Evolutionary conservation across 2,888 invertebrate genomes (phyloP).

Genomic region (Anthrax anthrax): DNA sequence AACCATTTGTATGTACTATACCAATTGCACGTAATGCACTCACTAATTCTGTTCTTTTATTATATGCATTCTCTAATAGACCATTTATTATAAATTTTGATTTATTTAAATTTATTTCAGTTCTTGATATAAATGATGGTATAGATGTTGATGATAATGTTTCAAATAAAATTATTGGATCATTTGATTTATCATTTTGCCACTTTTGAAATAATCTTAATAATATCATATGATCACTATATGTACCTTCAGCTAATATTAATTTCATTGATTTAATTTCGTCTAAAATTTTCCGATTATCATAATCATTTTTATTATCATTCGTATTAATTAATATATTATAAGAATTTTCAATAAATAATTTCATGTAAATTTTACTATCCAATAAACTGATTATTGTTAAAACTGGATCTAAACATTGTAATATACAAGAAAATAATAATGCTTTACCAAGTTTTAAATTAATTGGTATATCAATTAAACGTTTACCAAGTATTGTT

Average conservation of each 20-base stretch:
- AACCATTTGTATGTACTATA: constrained; percentile 51
- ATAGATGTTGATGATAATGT: constrained; percentile 14
- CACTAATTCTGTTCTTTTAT: constrained; percentile 66
- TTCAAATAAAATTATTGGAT: too few relatives aligned
- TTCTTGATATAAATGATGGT: constrained; percentile 11
- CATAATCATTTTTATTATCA: constrained; percentile 30
- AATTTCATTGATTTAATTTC: constrained; percentile 42
- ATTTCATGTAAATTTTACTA: too few relatives aligned
- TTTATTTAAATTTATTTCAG: constrained; percentile 56
- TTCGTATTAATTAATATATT: constrained; percentile 47
- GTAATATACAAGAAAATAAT: constrained; percentile 73
- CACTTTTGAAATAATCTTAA: constrained; percentile 64
- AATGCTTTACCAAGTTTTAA: constrained; percentile 83
- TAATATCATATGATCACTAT: constrained; percentile 79
- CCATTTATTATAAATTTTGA: constrained; percentile 53
- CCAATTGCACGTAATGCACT: constrained; percentile 52
- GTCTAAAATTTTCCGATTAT: neutral
- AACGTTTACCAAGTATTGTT: constrained; percentile 59
- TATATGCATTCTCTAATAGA: constrained; percentile 77
- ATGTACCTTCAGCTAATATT: constrained; percentile 57
- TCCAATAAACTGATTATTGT: constrained; percentile 65
- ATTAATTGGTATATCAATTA: constrained; percentile 81
- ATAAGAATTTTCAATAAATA: constrained; percentile 60
- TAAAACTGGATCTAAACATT: constrained; percentile 83
- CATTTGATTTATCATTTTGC: constrained; percentile 45